A percentile compares a stretch with the other conserved stretches of the same genome.
Conservation (phyloP, 2,113 vertebrate species). For the Amphiprion percula region DNA sequence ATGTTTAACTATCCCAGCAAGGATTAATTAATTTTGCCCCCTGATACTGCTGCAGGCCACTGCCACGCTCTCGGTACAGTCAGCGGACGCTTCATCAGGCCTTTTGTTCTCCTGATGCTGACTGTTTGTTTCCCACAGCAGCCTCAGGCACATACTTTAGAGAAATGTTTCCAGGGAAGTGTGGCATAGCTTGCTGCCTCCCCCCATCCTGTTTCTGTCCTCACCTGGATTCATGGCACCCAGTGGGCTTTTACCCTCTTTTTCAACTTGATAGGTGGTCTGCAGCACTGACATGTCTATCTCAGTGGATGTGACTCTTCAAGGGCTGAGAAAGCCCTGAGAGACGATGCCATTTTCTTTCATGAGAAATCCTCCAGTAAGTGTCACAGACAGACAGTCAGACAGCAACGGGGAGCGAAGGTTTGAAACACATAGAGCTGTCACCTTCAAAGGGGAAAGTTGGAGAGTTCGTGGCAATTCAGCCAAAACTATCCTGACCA, state of each 20-base stretch:
- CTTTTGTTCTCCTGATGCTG: slow-evolving; percentile 32
- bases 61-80: background rate
- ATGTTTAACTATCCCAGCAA: slow-evolving; percentile 30
- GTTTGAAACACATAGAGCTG: slow-evolving; percentile 43
- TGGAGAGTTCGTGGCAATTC: slow-evolving; percentile 28
- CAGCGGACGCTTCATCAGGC: background rate
- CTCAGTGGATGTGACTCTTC: slow-evolving; percentile 69
- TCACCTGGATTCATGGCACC: slow-evolving; percentile 38
- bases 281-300: slow-evolving; percentile 56
- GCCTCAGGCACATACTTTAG: slow-evolving; percentile 21
- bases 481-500: slow-evolving; percentile 38
- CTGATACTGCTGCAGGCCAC: slow-evolving; percentile 14
- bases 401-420: slow-evolving; percentile 33
- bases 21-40: slow-evolving; percentile 40
- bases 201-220: slow-evolving; percentile 26
- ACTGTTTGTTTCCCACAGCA: slow-evolving; percentile 30
- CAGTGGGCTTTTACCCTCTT: slow-evolving; percentile 51
- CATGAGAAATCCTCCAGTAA: slow-evolving; percentile 54
- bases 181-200: slow-evolving; percentile 25
- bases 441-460: slow-evolving; percentile 57
- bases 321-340: slow-evolving; percentile 49
- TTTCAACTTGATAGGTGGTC: slow-evolving; percentile 64
- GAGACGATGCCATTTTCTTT: slow-evolving; percentile 61
- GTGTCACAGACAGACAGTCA: slow-evolving; percentile 54
- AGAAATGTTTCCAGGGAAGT: slow-evolving; percentile 34